Base-by-base conservation (phyloP, 2,113 vertebrate genomes). In the Panurus biarmicus region DNA sequence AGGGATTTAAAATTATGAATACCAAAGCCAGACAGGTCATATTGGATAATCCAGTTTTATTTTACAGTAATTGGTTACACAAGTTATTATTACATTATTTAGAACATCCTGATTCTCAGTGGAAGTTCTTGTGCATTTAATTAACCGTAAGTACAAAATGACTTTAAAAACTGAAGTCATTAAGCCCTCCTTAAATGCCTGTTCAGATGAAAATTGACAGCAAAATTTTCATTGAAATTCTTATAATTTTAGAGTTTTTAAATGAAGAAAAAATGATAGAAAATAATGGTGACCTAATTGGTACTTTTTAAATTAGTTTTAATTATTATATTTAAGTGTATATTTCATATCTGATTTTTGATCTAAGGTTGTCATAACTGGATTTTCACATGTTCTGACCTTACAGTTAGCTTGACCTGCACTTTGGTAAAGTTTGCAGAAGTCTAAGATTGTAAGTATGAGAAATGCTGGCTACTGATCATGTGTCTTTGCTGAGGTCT, bases 31-130 rank as follows among this genome's bases (percentile, higher is more conserved):
- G 78, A 70, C 79, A 97, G 83, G 81, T 97, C 74, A 86, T 95
- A 84, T 91, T 96, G 54, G 90, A 93, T 81, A 96, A 97, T 94
- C 54, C 69, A 87, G 87, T 95, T 95, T 97, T 97, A 96, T 93
- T 95, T 96, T 95, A 95, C 85, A 88, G 94, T 94, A 97, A 97
- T 97, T 96, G 94, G 93, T 86, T 92, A 90, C n/a, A 80, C 83
- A 86, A 96, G 73, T 96, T 89, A 95, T 93, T 95, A 95, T 96
- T 97, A 76, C 89, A 91, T 95, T 93, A 94, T 94, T 96, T 94
- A 96, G 58, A 95, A 75, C 76, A 87, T 83, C 35, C 42, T 87
- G 65, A 89, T 86, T 96, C 78, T 95, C 89, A 93, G 58, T 95
- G 91, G 75, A 96, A 94, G 91, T 88, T 33, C 88, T 95, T 77